A percentile compares a stretch with the other conserved stretches of the same genome.
These are phyloP conservation scores for Caenorhabditis brenneri DNA, from an alignment of 1,140 invertebrate genomes.

Conservation along the genomic window DNA sequence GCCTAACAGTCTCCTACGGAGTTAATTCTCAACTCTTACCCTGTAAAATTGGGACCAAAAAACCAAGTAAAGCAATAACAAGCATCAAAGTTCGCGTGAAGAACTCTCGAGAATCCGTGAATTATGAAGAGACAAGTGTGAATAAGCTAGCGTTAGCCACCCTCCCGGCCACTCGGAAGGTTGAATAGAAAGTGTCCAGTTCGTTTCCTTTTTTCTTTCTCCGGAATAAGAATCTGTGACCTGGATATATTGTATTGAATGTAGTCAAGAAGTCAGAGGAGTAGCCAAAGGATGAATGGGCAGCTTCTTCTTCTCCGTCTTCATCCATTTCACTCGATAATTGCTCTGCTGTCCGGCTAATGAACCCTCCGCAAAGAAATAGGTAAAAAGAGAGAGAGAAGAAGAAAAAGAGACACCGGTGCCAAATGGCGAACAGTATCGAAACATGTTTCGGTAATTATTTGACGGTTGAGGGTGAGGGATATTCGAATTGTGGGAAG, in stretches of 20 bases:
- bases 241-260: slow-evolving; percentile 24
- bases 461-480: too few species aligned
- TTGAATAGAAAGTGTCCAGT: slow-evolving; percentile 32
- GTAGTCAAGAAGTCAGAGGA: slow-evolving; percentile 2
- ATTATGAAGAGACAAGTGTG: neutral
- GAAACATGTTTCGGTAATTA: slow-evolving; percentile 39
- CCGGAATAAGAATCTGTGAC: slow-evolving; percentile 26
- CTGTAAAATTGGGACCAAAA: slow-evolving; percentile 16
- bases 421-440: slow-evolving; percentile 35
- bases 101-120: neutral
- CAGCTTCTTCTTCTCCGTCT: neutral
- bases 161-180: neutral
- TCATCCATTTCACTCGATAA: neutral
- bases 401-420: too few species aligned
- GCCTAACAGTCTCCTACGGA: too few species aligned
- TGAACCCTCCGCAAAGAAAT: neutral
- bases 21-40: too few species aligned
- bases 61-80: slow-evolving; percentile 16
- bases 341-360: slow-evolving; percentile 30
- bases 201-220: neutral
- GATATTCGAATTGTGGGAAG: too few species aligned
- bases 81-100: slow-evolving; percentile 2
- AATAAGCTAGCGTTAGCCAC: slow-evolving; percentile 20
- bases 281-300: neutral
- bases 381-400: neutral